Conservation (phyloP, 2,888 invertebrate species). For the Coleophora flavipennella region DNA sequence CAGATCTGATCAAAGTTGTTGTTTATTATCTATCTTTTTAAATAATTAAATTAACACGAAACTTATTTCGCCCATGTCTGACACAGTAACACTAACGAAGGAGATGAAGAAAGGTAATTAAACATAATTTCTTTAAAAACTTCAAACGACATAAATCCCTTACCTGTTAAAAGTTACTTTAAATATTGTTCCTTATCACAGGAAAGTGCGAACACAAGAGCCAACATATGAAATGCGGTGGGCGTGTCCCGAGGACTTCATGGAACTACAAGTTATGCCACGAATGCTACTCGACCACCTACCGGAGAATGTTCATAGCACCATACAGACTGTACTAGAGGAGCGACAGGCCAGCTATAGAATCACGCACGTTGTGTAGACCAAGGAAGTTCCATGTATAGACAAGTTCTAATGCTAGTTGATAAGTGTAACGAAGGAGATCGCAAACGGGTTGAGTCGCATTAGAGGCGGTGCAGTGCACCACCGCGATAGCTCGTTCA, state of each 20-base stretch:
- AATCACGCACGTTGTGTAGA: slow-evolving; percentile 47
- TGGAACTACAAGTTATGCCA: slow-evolving; percentile 87
- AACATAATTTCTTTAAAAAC: too few relatives aligned
- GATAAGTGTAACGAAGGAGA: too few relatives aligned
- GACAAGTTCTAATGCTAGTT: too few relatives aligned
- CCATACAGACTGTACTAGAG: slow-evolving; percentile 76
- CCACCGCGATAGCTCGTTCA: too few relatives aligned
- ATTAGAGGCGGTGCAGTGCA: too few relatives aligned
- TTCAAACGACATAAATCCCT: neutral
- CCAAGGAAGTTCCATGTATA: neutral
- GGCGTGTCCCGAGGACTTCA: slow-evolving; percentile 85
- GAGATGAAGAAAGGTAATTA: slow-evolving; percentile 44
- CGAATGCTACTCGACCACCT: slow-evolving; percentile 90
- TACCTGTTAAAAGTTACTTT: too few relatives aligned
- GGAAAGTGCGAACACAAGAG: slow-evolving; percentile 76
- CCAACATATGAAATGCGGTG: slow-evolving; percentile 84
- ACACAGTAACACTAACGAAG: slow-evolving; percentile 39
- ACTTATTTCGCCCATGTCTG: slow-evolving; percentile 38
- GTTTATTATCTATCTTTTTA: too few relatives aligned
- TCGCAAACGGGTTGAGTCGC: too few relatives aligned
- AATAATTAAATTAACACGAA: neutral
- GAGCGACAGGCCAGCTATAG: slow-evolving; percentile 59
- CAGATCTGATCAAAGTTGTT: too few relatives aligned
- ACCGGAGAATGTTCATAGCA: slow-evolving; percentile 83
- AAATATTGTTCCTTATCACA: slow-evolving; percentile 22